A percentile compares a stretch with the other conserved stretches of the same genome.
These are phyloP conservation scores for Macaria notata DNA, from an alignment of 2,888 invertebrate genomes.

Conservation along the genomic window DNA sequence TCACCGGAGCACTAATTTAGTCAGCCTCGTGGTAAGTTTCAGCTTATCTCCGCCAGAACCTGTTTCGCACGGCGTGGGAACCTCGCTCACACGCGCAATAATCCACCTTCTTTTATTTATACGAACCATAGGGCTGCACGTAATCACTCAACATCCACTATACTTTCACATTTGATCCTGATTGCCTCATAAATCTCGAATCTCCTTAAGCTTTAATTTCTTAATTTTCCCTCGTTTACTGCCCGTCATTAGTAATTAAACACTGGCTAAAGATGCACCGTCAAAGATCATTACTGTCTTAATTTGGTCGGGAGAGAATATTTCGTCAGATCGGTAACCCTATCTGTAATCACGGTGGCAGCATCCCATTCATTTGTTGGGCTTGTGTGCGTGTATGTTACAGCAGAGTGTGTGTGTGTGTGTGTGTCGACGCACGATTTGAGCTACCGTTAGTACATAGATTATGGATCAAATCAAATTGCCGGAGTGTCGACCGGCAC, in stretches of 20 bases:
- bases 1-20: conserved; percentile 75
- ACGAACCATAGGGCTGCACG: conserved; percentile 54
- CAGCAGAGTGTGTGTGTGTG: conserved; percentile 29
- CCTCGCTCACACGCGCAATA: conserved; percentile 68
- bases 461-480: conserved; percentile 53
- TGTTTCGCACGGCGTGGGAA: conserved; percentile 80
- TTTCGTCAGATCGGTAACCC: conserved; percentile 50
- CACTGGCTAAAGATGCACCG: conserved; percentile 23
- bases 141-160: conserved; percentile 33
- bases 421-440: conserved; percentile 44
- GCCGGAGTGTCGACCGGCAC: conserved; percentile 32
- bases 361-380: conserved; percentile 68
- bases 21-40: conserved; percentile 68
- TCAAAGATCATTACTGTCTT: conserved; percentile 28
- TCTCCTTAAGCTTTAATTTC: conserved; percentile 30
- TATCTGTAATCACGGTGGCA: conserved; percentile 54
- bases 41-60: conserved; percentile 74
- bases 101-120: conserved; percentile 68
- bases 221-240: conserved; percentile 27
- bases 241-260: conserved; percentile 27
- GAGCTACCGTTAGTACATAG: conserved; percentile 60
- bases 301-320: conserved; percentile 24
- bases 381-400: conserved; percentile 28
- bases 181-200: conserved; percentile 34
- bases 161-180: conserved; percentile 49